A percentile compares a stretch with the other conserved stretches of the same genome.
phyloP scores from a whole-genome alignment of 2,113 vertebrate genomes.

The Strix aluco region DNA sequence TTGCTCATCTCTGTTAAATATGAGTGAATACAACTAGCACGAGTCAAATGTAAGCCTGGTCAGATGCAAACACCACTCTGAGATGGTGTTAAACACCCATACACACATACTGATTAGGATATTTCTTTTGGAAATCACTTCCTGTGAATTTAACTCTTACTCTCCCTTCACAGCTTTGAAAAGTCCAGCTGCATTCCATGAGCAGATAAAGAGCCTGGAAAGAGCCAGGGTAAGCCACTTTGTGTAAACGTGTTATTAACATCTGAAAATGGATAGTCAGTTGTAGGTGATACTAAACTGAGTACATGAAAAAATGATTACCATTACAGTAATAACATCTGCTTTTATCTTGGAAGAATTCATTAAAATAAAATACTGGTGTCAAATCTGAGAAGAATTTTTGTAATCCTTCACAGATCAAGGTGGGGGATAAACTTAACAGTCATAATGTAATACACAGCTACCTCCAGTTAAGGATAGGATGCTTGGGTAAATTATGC shows the following conservation, averaged over 20 bases:
- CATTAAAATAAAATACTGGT: background rate
- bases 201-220: conserved; percentile 95
- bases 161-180: conserved; percentile 86
- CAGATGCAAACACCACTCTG: background rate
- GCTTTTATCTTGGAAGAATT: background rate
- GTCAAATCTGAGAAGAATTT: background rate
- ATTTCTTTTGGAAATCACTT: background rate
- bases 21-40: background rate
- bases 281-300: background rate
- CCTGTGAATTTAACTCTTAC: conserved; percentile 43
- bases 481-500: background rate
- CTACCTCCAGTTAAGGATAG: background rate
- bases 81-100: background rate
- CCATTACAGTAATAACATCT: background rate
- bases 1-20: background rate
- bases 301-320: background rate
- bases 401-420: background rate
- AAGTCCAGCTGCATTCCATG: conserved; percentile 93
- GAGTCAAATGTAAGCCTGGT: background rate
- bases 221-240: conserved; percentile 88
- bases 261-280: background rate
- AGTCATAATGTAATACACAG: background rate
- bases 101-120: background rate
- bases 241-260: background rate
- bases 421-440: background rate